Percentiles rank a stretch among this genome's conserved stretches.
These are phyloP conservation scores for Operophtera brumata DNA, from an alignment of 2,888 invertebrate species.

Conservation along the genomic window DNA sequence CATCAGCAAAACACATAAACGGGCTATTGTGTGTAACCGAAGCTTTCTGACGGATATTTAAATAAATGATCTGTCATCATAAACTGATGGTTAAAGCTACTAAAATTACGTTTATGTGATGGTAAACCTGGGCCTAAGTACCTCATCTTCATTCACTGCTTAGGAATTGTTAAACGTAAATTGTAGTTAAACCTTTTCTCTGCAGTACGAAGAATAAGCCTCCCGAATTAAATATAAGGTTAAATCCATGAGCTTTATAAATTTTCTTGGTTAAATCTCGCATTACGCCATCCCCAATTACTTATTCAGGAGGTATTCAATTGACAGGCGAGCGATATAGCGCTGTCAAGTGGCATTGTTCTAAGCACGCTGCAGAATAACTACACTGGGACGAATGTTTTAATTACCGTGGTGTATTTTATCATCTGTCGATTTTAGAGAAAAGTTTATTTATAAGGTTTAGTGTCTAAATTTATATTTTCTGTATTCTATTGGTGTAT, in stretches of 20 bases:
- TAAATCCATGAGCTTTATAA: background rate
- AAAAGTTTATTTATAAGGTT: background rate
- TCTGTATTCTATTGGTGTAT: too few relatives aligned
- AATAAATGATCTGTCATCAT: background rate
- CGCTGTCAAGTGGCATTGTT: constrained; percentile 45
- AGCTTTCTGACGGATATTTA: background rate
- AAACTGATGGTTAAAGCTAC: background rate
- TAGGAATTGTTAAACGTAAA: background rate
- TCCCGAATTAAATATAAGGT: background rate
- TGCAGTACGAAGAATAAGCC: too few relatives aligned
- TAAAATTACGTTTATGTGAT: background rate
- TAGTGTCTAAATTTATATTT: too few relatives aligned
- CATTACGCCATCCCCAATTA: constrained; percentile 51
- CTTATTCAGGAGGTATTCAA: constrained; percentile 62
- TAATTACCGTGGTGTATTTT: constrained; percentile 11
- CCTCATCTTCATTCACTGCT: background rate
- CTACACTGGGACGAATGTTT: constrained; percentile 9
- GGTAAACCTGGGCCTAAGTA: background rate
- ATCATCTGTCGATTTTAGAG: constrained; percentile 12
- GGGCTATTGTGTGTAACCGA: too few relatives aligned
- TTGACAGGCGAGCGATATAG: constrained; percentile 44
- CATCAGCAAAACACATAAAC: too few relatives aligned
- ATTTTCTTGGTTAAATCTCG: constrained; percentile 3
- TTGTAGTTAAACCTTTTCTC: background rate
- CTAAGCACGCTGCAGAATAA: constrained; percentile 31